Evolutionary conservation across 35 echinoderm and acorn worm genomes (phyloP).

Genomic region (Hemicentrotus pulcherrimus): DNA sequence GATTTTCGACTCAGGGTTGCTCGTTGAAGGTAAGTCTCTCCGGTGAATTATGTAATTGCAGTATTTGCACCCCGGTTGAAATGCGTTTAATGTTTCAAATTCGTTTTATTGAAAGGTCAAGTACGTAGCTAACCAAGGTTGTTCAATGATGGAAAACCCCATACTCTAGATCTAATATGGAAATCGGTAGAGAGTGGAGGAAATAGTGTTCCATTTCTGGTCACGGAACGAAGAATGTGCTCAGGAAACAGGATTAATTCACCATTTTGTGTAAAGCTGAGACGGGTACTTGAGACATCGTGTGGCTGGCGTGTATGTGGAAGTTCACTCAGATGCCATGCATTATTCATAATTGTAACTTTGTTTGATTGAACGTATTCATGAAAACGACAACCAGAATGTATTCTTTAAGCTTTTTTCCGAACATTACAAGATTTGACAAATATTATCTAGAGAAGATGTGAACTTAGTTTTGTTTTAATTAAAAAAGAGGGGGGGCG

Average conservation of each 20-base stretch:
- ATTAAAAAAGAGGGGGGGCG: background rate
- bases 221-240: conserved; percentile 8
- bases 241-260: background rate
- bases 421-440: background rate
- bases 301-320: background rate
- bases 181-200: background rate
- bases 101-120: conserved; percentile 12
- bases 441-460: background rate
- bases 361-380: background rate
- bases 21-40: background rate
- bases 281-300: background rate
- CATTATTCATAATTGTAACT: background rate
- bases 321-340: background rate
- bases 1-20: background rate
- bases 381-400: background rate
- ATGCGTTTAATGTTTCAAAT: conserved; percentile 19
- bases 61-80: background rate
- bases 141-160: background rate
- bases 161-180: background rate
- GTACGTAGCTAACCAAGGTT: background rate
- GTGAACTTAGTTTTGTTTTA: background rate
- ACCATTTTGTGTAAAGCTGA: background rate
- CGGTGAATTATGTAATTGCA: background rate
- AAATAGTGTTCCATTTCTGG: conserved; percentile 2
- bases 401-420: background rate